Base-by-base conservation (phyloP, 2,113 vertebrate genomes). In the Sylvilagus bachmani region DNA sequence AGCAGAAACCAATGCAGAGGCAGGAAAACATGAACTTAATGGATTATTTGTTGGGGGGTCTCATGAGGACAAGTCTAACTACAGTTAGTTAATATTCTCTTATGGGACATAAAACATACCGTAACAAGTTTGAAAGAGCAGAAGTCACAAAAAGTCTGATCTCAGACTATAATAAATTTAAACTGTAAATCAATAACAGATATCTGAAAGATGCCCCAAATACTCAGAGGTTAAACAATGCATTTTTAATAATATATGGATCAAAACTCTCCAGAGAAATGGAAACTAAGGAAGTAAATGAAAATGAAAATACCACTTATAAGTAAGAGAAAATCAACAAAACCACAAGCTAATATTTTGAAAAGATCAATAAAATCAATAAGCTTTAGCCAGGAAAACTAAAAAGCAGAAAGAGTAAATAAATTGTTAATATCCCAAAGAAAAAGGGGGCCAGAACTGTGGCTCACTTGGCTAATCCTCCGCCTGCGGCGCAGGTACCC, bases 311-410 rank as follows among this genome's bases (percentile, higher is more conserved):
- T 10, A 61, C 36, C 29, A 73, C 81, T 58, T 58, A 61, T 53
- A n/a, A n/a, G n/a, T 71, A 51, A 58, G 44, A 92, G 55, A 85
- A 89, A 84, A 87, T 69, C 51, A 89, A 78, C n/a, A 81, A 95
- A 82, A 73, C 31, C 81, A 84, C 78, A 85, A 79, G 44, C 25
- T 53, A n/a, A 9, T 62, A 86, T n/a, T 51, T 33, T 90, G 51
- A 69, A 67, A 75, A 74, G 29, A 92, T 91, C 33, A 61, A 36
- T 61, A 91, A 88, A 83, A 58, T 69, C 70, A 51, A 64, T 49
- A 89, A 80, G 9, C n/a, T 58, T 51, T 73, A 85, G 25, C 27
- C 27, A 75, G 64, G 89, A 51, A 74, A 74, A 69, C 25, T 49
- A 61, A 94, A n/a, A 55, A 33, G 69, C 27, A 83, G n/a, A 87